Evolutionary conservation across 2,113 vertebrate species (phyloP).

Genomic region (Oreochromis niloticus): DNA sequence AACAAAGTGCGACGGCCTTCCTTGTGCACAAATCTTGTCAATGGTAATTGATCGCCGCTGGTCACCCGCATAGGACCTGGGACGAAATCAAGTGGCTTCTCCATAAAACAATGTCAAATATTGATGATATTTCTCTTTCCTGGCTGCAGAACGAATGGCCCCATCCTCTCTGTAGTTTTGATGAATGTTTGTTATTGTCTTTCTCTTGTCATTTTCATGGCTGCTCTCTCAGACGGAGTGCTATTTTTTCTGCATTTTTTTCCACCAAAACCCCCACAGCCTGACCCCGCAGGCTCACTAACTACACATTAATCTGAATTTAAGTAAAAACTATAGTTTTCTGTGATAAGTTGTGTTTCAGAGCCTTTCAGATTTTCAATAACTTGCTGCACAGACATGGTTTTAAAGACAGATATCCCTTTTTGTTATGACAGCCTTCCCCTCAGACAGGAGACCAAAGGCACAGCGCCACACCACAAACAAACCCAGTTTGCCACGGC

Average conservation of each 20-base stretch:
- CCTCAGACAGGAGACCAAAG: constrained; percentile 21
- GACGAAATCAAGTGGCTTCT: constrained; percentile 77
- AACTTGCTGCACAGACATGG: background rate
- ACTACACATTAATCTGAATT: background rate
- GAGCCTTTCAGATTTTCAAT: background rate
- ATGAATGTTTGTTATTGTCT: constrained; percentile 77
- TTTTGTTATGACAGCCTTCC: constrained; percentile 11
- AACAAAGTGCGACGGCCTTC: constrained; percentile 66
- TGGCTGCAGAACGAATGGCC: constrained; percentile 72
- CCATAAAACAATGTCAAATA: constrained; percentile 81
- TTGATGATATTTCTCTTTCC: constrained; percentile 79
- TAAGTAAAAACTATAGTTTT: background rate
- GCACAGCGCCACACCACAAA: constrained; percentile 7
- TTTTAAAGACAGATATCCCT: background rate
- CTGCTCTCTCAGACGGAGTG: background rate
- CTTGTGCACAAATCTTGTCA: constrained; percentile 72
- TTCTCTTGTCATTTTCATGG: constrained; percentile 57
- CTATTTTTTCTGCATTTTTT: background rate
- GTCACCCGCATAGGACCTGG: constrained; percentile 69
- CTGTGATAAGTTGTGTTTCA: background rate
- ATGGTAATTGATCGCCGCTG: constrained; percentile 74
- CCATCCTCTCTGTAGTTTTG: constrained; percentile 67
- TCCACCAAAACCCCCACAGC: background rate
- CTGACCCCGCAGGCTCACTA: background rate
- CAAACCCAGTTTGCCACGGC: background rate